These are phyloP conservation scores for Brachirus orientalis DNA, from an alignment of 2,113 vertebrate species.

Conservation along the genomic window DNA sequence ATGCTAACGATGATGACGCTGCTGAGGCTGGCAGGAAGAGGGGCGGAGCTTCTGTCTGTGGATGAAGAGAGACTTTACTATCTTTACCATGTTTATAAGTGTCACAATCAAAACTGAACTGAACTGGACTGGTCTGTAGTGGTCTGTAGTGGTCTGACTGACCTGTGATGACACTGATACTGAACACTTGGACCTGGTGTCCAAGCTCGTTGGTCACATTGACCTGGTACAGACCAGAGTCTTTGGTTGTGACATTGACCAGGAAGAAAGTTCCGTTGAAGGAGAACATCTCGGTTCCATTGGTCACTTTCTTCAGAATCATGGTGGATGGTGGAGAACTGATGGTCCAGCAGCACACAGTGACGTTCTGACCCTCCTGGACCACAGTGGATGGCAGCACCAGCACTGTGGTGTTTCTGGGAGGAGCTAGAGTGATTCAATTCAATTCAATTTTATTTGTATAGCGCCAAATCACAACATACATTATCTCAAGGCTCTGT, in stretches of 20 bases:
- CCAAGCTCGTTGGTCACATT: slow-evolving; percentile 80
- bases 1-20: slow-evolving; percentile 38
- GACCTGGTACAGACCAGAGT: slow-evolving; percentile 80
- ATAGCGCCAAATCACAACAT: too few species aligned
- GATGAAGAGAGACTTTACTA: not conserved
- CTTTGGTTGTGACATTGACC: slow-evolving; percentile 69
- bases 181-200: slow-evolving; percentile 70
- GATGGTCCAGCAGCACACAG: slow-evolving; percentile 70
- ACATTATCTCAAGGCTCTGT: too few species aligned
- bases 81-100: too few species aligned
- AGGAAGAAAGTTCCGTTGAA: slow-evolving; percentile 72
- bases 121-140: not conserved
- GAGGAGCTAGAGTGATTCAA: slow-evolving; percentile 77
- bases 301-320: slow-evolving; percentile 69
- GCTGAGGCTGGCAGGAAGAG: slow-evolving; percentile 20
- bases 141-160: slow-evolving; percentile 13
- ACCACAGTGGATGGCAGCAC: slow-evolving; percentile 73
- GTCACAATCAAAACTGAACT: too few species aligned
- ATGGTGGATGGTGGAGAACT: slow-evolving; percentile 72
- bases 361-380: slow-evolving; percentile 78
- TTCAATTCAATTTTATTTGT: too few species aligned
- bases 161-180: slow-evolving; percentile 77
- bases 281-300: slow-evolving; percentile 58
- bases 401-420: slow-evolving; percentile 74
- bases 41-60: slow-evolving; percentile 48